Percentiles rank a stretch among this genome's conserved stretches.
These are phyloP conservation scores for Dolichomitus sp. DNA, from an alignment of 2,888 invertebrate species.

Conservation along the genomic window DNA sequence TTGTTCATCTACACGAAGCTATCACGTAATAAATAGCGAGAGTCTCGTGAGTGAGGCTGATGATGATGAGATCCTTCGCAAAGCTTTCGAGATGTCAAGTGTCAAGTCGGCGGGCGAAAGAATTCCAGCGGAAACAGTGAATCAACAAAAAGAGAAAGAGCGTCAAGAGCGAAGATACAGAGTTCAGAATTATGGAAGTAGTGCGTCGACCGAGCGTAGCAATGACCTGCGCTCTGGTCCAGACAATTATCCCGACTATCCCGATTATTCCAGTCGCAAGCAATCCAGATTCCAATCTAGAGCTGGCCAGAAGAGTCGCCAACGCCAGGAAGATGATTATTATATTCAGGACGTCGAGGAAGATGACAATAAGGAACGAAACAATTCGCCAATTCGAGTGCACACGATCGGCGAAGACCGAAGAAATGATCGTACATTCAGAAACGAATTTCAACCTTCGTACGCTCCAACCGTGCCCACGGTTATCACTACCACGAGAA, in stretches of 20 bases:
- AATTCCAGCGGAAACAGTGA: slow-evolving; percentile 49
- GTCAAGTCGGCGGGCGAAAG: slow-evolving; percentile 85
- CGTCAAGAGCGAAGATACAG: slow-evolving; percentile 23
- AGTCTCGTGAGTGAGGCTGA: slow-evolving; percentile 78
- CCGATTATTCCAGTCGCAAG: slow-evolving; percentile 60
- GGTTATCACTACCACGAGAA: slow-evolving; percentile 80
- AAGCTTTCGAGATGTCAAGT: slow-evolving; percentile 88
- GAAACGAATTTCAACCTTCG: slow-evolving; percentile 77
- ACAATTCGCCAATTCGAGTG: slow-evolving; percentile 52
- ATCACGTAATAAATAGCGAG: slow-evolving; percentile 75
- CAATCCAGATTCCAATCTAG: slow-evolving; percentile 65
- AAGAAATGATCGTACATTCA: slow-evolving; percentile 63
- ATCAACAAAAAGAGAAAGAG: not conserved
- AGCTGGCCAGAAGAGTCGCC: slow-evolving; percentile 48
- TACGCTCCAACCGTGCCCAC: slow-evolving; percentile 83
- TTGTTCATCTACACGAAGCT: slow-evolving; percentile 87
- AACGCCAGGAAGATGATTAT: slow-evolving; percentile 65
- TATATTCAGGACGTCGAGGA: slow-evolving; percentile 61
- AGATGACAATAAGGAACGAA: not conserved
- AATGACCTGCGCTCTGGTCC: slow-evolving; percentile 75
- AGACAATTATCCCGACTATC: slow-evolving; percentile 71
- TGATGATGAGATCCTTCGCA: slow-evolving; percentile 88
- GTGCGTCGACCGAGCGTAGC: slow-evolving; percentile 63
- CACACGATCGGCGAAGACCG: slow-evolving; percentile 63
- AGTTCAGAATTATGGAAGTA: slow-evolving; percentile 42